Conservation (phyloP, 2,888 invertebrate genomes). For the Drosophila affinis region DNA sequence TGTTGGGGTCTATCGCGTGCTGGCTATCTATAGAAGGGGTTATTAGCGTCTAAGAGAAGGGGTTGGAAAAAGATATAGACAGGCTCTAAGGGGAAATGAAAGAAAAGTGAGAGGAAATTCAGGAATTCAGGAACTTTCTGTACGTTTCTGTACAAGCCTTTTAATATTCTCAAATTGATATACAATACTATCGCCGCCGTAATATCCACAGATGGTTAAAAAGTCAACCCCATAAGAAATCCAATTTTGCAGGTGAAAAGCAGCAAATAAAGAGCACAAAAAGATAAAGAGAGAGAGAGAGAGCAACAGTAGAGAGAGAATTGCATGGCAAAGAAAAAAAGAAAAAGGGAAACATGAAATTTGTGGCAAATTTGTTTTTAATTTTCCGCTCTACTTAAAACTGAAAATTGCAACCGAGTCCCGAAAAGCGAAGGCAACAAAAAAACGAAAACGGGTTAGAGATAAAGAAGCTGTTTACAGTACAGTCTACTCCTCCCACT, state of each 20-base stretch:
- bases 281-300: background rate
- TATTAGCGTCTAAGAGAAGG: background rate
- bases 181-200: background rate
- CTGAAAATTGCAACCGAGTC: slow-evolving; percentile 63
- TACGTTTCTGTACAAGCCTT: background rate
- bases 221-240: slow-evolving; percentile 26
- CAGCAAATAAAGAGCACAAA: slow-evolving; percentile 17
- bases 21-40: background rate
- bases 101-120: no score
- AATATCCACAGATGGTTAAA: slow-evolving; percentile 24
- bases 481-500: background rate
- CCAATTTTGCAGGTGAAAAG: slow-evolving; percentile 42
- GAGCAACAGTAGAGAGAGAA: slow-evolving; percentile 16
- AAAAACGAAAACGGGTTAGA: slow-evolving; percentile 56
- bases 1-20: slow-evolving; percentile 21
- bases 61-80: no score
- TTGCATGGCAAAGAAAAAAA: slow-evolving; percentile 24
- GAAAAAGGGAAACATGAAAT: slow-evolving; percentile 51
- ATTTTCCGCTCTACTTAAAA: slow-evolving; percentile 78
- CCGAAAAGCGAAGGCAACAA: slow-evolving; percentile 1
- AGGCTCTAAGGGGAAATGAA: no score
- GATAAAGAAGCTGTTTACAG: slow-evolving; percentile 73
- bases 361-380: slow-evolving; percentile 76
- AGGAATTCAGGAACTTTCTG: no score
- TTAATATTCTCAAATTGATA: slow-evolving; percentile 7